A percentile compares a stretch with the other conserved stretches of the same genome.
phyloP scores from a whole-genome alignment of 2,113 vertebrate species.

The Mystacornis crossleyi region DNA sequence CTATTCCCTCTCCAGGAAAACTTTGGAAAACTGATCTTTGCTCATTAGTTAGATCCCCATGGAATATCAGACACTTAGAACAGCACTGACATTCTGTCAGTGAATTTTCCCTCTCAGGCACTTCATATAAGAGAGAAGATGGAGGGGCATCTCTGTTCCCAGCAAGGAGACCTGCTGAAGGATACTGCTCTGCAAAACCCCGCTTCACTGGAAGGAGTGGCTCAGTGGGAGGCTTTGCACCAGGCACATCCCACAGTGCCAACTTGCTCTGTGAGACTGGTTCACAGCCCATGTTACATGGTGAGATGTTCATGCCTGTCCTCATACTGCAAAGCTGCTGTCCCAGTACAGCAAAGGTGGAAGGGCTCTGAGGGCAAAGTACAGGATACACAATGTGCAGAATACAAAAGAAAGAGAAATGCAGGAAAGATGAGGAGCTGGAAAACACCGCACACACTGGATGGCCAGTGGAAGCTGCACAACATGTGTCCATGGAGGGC shows the following conservation, averaged over 20 bases:
- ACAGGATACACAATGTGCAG: fast-evolving
- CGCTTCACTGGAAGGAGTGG: background rate
- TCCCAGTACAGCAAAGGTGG: background rate
- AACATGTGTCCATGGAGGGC: background rate
- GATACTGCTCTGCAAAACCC: background rate
- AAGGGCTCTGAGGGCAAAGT: background rate
- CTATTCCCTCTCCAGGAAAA: background rate
- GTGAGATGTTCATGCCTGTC: background rate
- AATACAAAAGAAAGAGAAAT: background rate
- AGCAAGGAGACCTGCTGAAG: background rate
- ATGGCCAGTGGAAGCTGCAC: background rate
- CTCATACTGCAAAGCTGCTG: background rate
- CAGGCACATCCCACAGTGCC: background rate
- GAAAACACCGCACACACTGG: background rate
- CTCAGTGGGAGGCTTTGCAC: background rate
- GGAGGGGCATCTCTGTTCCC: background rate
- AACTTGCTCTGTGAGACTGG: background rate
- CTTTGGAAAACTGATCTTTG: background rate
- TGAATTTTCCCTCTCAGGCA: background rate
- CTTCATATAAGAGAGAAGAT: background rate
- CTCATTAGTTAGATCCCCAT: background rate
- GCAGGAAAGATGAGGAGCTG: background rate
- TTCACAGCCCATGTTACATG: fast-evolving
- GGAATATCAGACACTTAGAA: background rate
- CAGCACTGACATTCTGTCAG: background rate